phyloP scores from a whole-genome alignment of 2,888 invertebrate genomes.

The Andrena camellia region DNA sequence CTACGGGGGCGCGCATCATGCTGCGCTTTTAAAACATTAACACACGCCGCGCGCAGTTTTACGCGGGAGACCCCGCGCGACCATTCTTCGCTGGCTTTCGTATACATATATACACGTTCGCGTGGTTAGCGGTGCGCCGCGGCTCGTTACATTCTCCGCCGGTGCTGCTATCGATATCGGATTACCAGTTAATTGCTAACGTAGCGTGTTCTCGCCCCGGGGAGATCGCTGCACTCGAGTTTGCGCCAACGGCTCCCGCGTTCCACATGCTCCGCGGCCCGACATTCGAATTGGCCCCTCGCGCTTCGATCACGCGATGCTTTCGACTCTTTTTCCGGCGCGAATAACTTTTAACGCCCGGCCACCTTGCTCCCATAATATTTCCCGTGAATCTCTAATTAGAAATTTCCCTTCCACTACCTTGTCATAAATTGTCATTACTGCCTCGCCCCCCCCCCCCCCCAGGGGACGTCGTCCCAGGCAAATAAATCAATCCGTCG shows the following conservation, averaged over 20 bases:
- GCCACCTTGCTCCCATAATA: background rate
- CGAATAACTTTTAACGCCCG: background rate
- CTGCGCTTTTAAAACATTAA: slow-evolving; percentile 63
- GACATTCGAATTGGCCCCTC: background rate
- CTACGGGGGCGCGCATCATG: slow-evolving; percentile 60
- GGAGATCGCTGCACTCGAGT: slow-evolving; percentile 48
- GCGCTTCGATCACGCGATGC: background rate
- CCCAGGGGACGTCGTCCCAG: background rate
- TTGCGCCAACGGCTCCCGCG: slow-evolving; percentile 16
- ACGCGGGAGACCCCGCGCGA: slow-evolving; percentile 3
- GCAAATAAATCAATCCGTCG: slow-evolving; percentile 1
- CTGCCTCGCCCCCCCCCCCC: too few species aligned
- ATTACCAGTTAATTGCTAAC: slow-evolving; percentile 55
- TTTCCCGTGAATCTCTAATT: background rate
- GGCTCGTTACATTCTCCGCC: slow-evolving; percentile 28
- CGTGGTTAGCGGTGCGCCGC: slow-evolving; percentile 37
- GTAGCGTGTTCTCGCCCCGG: slow-evolving; percentile 36
- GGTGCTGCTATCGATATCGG: slow-evolving; percentile 56
- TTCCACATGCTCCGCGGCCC: background rate
- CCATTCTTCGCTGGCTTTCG: slow-evolving; percentile 26
- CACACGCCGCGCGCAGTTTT: slow-evolving; percentile 13
- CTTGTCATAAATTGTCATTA: background rate
- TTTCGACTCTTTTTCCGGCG: background rate
- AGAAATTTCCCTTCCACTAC: background rate
- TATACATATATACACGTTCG: slow-evolving; percentile 1